These are phyloP conservation scores for Falcaria lacertinaria DNA, from an alignment of 2,888 invertebrate genomes.

Conservation along the genomic window DNA sequence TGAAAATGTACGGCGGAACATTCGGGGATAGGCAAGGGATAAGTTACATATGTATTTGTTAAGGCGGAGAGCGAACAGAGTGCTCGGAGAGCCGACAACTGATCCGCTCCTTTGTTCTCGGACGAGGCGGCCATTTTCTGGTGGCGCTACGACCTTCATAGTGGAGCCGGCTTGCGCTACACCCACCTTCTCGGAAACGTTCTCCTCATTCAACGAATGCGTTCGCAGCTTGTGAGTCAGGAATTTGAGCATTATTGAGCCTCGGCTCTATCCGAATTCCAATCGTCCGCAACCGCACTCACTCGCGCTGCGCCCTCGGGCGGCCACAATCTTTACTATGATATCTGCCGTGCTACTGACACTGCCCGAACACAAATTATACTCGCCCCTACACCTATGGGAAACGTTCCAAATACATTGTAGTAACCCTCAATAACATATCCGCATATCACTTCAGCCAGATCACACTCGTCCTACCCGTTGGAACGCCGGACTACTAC, in stretches of 20 bases:
- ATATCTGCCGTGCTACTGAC: constrained; percentile 19
- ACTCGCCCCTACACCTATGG: constrained; percentile 47
- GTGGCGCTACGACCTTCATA: constrained; percentile 68
- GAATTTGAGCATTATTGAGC: constrained; percentile 90
- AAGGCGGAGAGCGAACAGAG: constrained; percentile 13
- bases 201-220: constrained; percentile 91
- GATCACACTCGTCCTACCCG: constrained; percentile 47
- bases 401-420: constrained; percentile 62
- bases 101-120: constrained; percentile 82
- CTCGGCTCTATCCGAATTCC: constrained; percentile 52
- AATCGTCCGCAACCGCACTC: constrained; percentile 49
- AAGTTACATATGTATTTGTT: background rate
- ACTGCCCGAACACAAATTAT: constrained; percentile 24
- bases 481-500: constrained; percentile 67
- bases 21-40: background rate
- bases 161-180: constrained; percentile 47
- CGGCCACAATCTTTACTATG: background rate
- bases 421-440: constrained; percentile 58
- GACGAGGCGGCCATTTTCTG: constrained; percentile 82
- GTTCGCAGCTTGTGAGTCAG: constrained; percentile 91
- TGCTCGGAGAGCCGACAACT: constrained; percentile 37
- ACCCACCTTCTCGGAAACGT: constrained; percentile 87
- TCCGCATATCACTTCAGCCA: constrained; percentile 50
- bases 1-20: background rate
- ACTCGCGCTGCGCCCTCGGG: constrained; percentile 34